These are phyloP conservation scores for Tretioscincus oriximinensis DNA, from an alignment of 2,113 vertebrate genomes.

Conservation along the genomic window DNA sequence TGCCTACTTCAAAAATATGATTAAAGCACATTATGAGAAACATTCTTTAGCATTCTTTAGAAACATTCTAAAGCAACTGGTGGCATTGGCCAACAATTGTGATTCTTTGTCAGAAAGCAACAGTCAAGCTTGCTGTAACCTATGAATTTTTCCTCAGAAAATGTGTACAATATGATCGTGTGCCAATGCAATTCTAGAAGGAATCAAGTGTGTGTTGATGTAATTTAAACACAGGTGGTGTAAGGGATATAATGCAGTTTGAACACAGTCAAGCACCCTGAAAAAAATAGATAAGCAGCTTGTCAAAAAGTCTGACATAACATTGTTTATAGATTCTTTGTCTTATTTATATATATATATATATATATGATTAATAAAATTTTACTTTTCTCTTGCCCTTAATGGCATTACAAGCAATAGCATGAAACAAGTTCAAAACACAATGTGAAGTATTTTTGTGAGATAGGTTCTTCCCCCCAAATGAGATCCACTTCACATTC, in stretches of 20 bases:
- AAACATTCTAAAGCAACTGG: neutral
- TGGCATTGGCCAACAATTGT: neutral
- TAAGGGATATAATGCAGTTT: neutral
- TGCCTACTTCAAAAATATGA: too few species aligned
- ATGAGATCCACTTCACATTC: conserved; percentile 1
- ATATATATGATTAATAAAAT: neutral
- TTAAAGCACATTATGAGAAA: too few species aligned
- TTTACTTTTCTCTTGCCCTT: neutral
- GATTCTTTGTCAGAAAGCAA: neutral
- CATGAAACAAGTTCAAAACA: neutral
- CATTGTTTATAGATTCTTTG: neutral
- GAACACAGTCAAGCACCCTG: neutral
- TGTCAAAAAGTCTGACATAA: neutral
- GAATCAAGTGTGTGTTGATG: neutral
- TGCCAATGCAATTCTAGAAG: neutral
- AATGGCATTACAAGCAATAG: neutral
- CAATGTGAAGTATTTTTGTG: neutral
- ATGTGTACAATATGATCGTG: neutral
- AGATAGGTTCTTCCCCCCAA: neutral
- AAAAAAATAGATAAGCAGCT: neutral
- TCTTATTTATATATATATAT: neutral
- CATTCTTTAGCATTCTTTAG: neutral
- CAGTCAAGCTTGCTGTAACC: neutral
- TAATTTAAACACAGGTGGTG: neutral
- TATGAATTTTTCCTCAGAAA: neutral